Evolutionary conservation across 2,113 vertebrate species (phyloP).

Genomic region (Hippocampus comes): DNA sequence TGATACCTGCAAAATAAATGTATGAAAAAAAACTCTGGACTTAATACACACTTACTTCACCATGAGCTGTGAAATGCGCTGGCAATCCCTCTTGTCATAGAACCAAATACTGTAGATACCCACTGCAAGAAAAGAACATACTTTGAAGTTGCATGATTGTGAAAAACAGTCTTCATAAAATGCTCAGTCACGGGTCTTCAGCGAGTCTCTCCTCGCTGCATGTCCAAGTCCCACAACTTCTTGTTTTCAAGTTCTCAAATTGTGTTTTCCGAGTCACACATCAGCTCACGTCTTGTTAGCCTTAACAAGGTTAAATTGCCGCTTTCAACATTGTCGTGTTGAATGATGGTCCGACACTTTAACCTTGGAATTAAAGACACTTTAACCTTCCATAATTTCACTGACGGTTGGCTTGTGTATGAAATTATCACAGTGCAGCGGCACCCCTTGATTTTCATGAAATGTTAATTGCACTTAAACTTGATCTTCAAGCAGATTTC

Average conservation of each 20-base stretch:
- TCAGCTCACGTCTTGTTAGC: no score
- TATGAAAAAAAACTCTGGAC: not conserved
- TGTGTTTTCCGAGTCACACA: no score
- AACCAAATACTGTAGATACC: constrained; percentile 99
- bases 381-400: not conserved
- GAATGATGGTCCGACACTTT: not conserved
- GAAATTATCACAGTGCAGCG: not conserved
- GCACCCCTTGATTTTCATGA: not conserved
- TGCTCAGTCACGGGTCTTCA: no score
- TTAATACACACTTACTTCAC: constrained; percentile 81
- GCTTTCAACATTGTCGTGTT: no score
- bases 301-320: no score
- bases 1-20: not conserved
- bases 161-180: no score
- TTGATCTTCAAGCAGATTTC: constrained; percentile 6
- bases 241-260: no score
- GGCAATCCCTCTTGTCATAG: constrained; percentile 95
- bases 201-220: no score
- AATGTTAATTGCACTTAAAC: not conserved
- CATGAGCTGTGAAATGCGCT: constrained; percentile 96
- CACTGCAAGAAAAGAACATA: constrained; percentile 67
- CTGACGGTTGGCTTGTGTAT: not conserved
- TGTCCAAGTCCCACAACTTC: no score
- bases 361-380: not conserved
- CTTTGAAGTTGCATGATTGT: not conserved